Evolutionary conservation across 2,888 invertebrate genomes (phyloP), one percentile per base, ranked within the genome.

Genomic region (Seira musarum): DNA sequence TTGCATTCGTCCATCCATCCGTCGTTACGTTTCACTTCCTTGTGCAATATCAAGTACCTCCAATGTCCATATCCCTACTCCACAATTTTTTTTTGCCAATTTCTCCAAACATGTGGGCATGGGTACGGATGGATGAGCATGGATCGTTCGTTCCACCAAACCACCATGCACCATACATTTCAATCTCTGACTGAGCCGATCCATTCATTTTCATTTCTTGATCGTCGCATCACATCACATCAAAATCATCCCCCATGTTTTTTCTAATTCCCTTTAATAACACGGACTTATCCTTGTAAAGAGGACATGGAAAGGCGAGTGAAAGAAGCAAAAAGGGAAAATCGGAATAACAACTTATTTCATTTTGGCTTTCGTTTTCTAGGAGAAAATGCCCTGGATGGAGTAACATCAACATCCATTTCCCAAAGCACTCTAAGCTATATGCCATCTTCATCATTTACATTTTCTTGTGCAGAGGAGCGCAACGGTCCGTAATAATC

Each of bases 181-280:
- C n/a, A n/a, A n/a, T n/a, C 30, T 5, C 30, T 30, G 30, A 30
- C 30, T 30, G 8, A 5, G 8, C 30, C 8, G 30, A 15, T 3
- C 49, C 49, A 49, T 49, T 49, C 49, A 49, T 49, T 49, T 30
- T 57, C n/a, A n/a, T n/a, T 57, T 69, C 63, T 61, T 61, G 46
- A 72, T 64, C 64, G 72, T 64, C 63, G 71, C 77, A 75, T 76
- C 82, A 78, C 77, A 75, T 76, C 82, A 46, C 82, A 83, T 83
- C 83, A 80, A 77, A 67, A 49, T 49, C 49, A 49, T 49, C 49
- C 84, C 82, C 80, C 77, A 74, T 81, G 77, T 79, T 82, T n/a
- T n/a, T 82, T 81, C 80, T 82, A 84, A 82, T 84, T 82, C 80
- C 73, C 77, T 82, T 81, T 84, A 81, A 84, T 84, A 76, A 76